Evolutionary conservation across 2,797 vertebrate genomes (phyloP).

Genomic region (Momotus momota): DNA sequence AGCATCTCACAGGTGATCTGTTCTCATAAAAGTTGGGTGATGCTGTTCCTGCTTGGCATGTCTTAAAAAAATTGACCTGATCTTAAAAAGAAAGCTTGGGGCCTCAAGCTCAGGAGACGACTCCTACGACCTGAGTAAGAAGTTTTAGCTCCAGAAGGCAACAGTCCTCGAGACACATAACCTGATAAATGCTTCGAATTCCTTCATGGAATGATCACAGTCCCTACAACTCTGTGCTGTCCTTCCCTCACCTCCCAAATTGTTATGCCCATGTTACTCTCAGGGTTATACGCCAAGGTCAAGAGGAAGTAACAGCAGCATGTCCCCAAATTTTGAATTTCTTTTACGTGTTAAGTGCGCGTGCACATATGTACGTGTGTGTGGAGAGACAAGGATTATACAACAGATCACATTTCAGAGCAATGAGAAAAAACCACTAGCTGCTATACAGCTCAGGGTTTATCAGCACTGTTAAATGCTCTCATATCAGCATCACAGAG

Average conservation of each 20-base stretch:
- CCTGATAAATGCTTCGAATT: background rate
- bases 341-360: background rate
- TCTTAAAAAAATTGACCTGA: background rate
- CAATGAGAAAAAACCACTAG: background rate
- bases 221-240: background rate
- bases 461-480: background rate
- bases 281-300: background rate
- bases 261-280: background rate
- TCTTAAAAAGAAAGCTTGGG: background rate
- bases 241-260: background rate
- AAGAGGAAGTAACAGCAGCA: background rate
- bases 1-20: background rate
- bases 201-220: background rate
- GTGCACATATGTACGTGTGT: rapidly evolving
- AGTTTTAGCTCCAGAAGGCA: background rate
- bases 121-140: background rate
- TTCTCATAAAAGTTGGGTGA: background rate
- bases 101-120: background rate
- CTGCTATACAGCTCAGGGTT: background rate
- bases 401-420: background rate
- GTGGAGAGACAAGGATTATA: background rate
- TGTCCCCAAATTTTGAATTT: background rate
- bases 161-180: background rate
- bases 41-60: background rate
- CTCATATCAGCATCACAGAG: background rate